Evolutionary conservation across 2,113 vertebrate genomes (phyloP), one percentile per base, ranked within the genome.

Genomic region (Amia ocellicauda): DNA sequence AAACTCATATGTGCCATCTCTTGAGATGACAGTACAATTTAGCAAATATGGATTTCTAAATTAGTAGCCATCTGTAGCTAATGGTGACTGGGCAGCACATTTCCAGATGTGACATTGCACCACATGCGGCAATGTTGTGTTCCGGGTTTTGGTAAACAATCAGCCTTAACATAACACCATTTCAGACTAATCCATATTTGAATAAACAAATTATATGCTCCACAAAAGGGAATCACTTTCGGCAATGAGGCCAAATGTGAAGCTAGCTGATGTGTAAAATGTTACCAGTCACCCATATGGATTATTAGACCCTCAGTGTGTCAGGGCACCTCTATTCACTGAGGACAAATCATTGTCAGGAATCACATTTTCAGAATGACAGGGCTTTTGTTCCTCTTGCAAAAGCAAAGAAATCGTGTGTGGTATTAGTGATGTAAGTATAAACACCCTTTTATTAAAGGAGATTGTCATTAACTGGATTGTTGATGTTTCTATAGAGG

Each of bases 31-130:
- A 86, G 82, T 86, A 90, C 85, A 89, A 90, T 83, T 85, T 78
- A 87, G 77, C 81, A 83, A 88, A 84, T 72, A 70, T 86, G 81
- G 81, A 88, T 85, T 88, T 77, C 74, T 88, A 86, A 90, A 90
- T 88, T 88, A 66, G 80, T 78, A 78, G 74, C 86, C 89, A 88
- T 91, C 89, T 91, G 89, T 77, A 88, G 79, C 86, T 81, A 80
- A 80, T 81, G 80, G 85, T 81, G 85, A 85, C 82, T 83, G 80
- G 83, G 85, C 80, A 80, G 88, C 89, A 85, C 85, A 73, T 85
- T 87, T 89, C 92, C 93, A 94, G 89, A 94, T 95, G 91, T 92
- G 90, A 89, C 92, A 88, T 80, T 88, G 76, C 52, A 87, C 89
- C 88, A 86, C 69, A 69, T 72, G 62, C 77, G 74, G 79, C 74